phyloP scores from a whole-genome alignment of 1,140 invertebrate genomes.

The Triops longicaudatus region DNA sequence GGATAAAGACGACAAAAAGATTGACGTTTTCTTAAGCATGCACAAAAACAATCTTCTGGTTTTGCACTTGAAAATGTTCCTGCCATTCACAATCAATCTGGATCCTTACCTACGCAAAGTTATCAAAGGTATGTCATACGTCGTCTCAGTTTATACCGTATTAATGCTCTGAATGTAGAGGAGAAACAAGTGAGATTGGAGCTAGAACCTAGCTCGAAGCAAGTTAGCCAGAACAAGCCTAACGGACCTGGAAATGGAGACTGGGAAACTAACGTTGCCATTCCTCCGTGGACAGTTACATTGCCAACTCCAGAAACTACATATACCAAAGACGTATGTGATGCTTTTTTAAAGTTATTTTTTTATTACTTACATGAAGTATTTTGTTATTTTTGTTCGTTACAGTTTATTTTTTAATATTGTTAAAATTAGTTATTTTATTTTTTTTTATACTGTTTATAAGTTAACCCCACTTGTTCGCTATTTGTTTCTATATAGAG shows the following conservation, averaged over 20 bases:
- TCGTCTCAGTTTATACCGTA: not conserved
- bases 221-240: not conserved
- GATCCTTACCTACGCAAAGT: constrained; percentile 94
- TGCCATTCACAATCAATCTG: constrained; percentile 92
- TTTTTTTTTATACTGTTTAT: no score
- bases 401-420: no score
- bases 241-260: not conserved
- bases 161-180: not conserved
- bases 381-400: no score
- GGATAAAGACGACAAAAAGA: constrained; percentile 86
- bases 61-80: constrained; percentile 84
- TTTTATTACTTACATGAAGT: not conserved
- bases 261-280: not conserved
- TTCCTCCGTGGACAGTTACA: not conserved
- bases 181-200: not conserved
- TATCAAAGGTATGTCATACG: constrained; percentile 63
- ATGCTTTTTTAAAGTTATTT: not conserved
- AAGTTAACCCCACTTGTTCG: no score
- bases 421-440: no score
- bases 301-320: not conserved
- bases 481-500: not conserved
- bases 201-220: not conserved
- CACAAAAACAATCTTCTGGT: constrained; percentile 66
- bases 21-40: constrained; percentile 84
- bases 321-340: not conserved